phyloP scores from a whole-genome alignment of 2,113 vertebrate species.

The Acanthisitta chloris region DNA sequence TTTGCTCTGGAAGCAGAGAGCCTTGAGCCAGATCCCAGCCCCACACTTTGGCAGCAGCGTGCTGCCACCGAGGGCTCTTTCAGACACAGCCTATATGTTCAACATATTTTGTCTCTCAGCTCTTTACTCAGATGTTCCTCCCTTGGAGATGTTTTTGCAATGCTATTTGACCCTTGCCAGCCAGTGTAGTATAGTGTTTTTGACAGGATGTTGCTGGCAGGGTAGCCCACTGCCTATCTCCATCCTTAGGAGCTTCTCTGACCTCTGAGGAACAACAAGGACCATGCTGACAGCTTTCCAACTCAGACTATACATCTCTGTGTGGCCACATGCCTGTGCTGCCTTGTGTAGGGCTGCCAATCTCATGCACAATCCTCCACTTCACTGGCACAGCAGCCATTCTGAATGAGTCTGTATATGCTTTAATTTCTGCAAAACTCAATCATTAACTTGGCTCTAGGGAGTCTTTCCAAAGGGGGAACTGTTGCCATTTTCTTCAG shows the following conservation, averaged over 20 bases:
- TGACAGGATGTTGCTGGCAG: background rate
- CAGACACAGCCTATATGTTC: background rate
- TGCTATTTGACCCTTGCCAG: background rate
- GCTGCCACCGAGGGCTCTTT: background rate
- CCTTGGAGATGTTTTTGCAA: background rate
- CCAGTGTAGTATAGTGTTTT: background rate
- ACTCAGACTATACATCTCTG: background rate
- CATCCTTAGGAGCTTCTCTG: background rate
- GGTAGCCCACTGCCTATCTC: background rate
- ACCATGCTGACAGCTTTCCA: background rate
- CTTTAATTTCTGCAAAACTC: conserved; percentile 4
- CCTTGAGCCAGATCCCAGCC: background rate
- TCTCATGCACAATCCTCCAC: background rate
- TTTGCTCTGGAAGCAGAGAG: background rate
- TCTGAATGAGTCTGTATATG: background rate
- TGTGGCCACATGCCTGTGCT: background rate
- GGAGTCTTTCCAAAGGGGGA: background rate
- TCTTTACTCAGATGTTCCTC: background rate
- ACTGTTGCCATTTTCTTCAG: background rate
- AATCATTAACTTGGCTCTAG: background rate
- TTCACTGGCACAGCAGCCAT: background rate
- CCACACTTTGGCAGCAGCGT: background rate
- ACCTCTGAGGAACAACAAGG: background rate
- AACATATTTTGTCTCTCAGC: background rate
- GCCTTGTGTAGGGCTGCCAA: background rate